Conservation (phyloP, 2,113 vertebrate genomes). For the Istiophorus platypterus region DNA sequence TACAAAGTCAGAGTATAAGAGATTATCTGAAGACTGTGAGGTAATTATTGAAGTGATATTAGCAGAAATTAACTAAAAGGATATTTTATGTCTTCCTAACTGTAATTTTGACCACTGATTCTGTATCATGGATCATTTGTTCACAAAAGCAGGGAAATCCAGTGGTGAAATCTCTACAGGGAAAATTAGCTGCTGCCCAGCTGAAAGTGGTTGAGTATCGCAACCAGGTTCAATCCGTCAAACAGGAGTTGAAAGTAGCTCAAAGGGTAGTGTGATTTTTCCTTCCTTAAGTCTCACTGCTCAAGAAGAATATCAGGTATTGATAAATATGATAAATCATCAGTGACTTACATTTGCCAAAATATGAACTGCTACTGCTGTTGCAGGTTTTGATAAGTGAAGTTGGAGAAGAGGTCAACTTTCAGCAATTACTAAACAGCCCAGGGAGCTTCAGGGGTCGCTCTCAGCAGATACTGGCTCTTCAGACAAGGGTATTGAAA, state of each 20-base stretch:
- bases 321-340: background rate
- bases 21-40: constrained; percentile 62
- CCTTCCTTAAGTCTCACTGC: background rate
- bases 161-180: constrained; percentile 88
- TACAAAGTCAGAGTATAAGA: constrained; percentile 66
- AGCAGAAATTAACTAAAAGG: background rate
- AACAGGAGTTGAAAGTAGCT: constrained; percentile 90
- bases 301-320: background rate
- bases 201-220: constrained; percentile 90
- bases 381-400: constrained; percentile 90
- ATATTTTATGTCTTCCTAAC: background rate
- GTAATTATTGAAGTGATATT: constrained; percentile 45
- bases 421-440: constrained; percentile 86
- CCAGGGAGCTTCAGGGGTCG: constrained; percentile 91
- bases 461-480: constrained; percentile 92
- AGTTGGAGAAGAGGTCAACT: constrained; percentile 90
- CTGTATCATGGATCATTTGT: background rate
- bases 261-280: constrained; percentile 87
- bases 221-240: constrained; percentile 90
- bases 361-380: background rate
- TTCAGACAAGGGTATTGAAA: constrained; percentile 88
- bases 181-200: constrained; percentile 88
- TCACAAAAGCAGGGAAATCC: constrained; percentile 80
- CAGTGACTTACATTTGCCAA: background rate
- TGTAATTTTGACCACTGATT: background rate